These are phyloP conservation scores for Myoxocephalus aenaeus DNA, from an alignment of 2,797 vertebrate genomes.

Conservation along the genomic window DNA sequence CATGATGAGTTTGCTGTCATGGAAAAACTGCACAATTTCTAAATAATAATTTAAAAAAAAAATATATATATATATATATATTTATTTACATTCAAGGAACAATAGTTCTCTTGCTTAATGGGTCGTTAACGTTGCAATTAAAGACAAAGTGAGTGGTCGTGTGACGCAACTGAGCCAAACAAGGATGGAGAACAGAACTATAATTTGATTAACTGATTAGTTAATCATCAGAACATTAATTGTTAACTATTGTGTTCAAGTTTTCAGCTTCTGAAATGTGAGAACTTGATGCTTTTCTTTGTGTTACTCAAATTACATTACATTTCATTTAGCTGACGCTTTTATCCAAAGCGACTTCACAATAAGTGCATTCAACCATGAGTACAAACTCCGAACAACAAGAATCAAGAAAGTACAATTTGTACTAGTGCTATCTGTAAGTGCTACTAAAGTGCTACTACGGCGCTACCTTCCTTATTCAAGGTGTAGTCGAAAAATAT, in stretches of 20 bases:
- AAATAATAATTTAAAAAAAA: too few relatives aligned
- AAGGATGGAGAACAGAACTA: neutral
- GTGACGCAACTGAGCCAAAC: neutral
- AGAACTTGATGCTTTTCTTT: neutral
- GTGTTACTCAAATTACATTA: neutral
- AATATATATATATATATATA: too few relatives aligned
- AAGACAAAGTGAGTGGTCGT: neutral
- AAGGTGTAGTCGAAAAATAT: too few relatives aligned
- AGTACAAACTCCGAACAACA: too few relatives aligned
- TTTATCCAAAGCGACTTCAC: too few relatives aligned
- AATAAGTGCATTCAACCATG: too few relatives aligned
- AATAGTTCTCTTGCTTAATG: neutral
- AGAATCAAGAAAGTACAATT: too few relatives aligned
- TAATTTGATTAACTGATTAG: fast-evolving
- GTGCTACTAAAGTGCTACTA: too few relatives aligned
- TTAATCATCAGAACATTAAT: neutral
- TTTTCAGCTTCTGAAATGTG: neutral
- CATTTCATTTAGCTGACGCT: too few relatives aligned
- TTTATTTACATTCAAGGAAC: neutral
- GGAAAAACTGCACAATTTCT: conserved; percentile 6
- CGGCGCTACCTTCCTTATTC: too few relatives aligned
- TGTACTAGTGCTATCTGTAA: too few relatives aligned
- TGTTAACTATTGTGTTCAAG: neutral
- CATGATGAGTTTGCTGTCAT: conserved; percentile 55
- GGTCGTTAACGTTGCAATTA: neutral